Base-by-base conservation (phyloP, 2,797 vertebrate species). In the Glossophaga mutica region DNA sequence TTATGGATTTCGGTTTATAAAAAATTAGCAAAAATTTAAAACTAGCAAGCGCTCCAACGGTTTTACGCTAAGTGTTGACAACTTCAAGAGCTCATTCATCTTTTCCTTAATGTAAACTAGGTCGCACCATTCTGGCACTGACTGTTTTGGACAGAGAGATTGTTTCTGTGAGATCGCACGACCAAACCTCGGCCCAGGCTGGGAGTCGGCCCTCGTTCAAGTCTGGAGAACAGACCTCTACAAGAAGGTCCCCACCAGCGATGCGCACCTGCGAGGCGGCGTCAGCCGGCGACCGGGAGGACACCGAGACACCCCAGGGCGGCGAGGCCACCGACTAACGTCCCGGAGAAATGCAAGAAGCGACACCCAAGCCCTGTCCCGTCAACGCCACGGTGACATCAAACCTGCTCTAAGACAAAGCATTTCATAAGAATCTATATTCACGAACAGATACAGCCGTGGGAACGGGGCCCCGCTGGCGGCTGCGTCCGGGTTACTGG, bases 61-160 rank as follows among this genome's bases (percentile, higher is more conserved):
- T 93, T 44, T 95, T 86, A 70, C 78, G 91, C 24, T 84, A 68
- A 48, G 89, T 87, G 73, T 94, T 95, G 91, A 93, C 94, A 97
- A 86, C 44, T 55, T 93, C n/a, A 93, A 91, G 76, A 81, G 71
- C 87, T 84, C 91, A 91, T 95, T 78, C 68, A 96, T 76, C 42
- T 87, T 90, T 95, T 70, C 92, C 26, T 86, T 83, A 32, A 2
- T 84, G 55, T 76, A 62, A 97, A 95, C 21, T 39, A 32, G 62
- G 89, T 79, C 26, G 94, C 0, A 4, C 73, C 59, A 92, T 94
- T 88, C 22, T 95, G 77, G 6, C 84, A 94, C 78, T 84, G 77
- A 88, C 42, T 42, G 65, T 42, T 88, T 94, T 7, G 85, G 79
- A 97, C 77, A 50, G 55, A n/a, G 78, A 52, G 83, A 68, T 71